Base-by-base conservation (phyloP, 2,113 vertebrate species). In the Australoheros scitulus region DNA sequence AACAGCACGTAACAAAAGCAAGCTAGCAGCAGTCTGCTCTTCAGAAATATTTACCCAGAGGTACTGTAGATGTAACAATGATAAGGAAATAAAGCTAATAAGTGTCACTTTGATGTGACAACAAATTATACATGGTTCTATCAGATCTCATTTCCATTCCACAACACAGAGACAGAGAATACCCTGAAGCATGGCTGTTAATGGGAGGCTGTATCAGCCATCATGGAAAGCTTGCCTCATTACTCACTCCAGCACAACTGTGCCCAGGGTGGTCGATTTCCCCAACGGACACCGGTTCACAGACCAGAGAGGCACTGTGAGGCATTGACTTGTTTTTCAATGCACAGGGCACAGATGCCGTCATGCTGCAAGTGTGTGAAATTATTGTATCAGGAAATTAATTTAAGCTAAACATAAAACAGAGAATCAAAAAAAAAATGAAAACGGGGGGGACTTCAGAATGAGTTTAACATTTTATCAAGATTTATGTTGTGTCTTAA, bases 31-130 rank as follows among this genome's bases (percentile, higher is more conserved):
- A 81, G 83, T 55, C 72, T 78, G 34, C 59, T 77, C 79, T 2
- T 43, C 84, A 77, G 78, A 83, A 89, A 85, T 88, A 88, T 95
- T 90, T 89, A 93, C 90, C 93, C 92, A 92, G 92, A 91, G 93
- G 89, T 93, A 91, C 90, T 77, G 83, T 77, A 83, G 91, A 92
- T 91, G 92, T 91, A 88, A 81, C 89, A 86, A 50, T 89, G 91
- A 94, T 91, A 89, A 90, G 86, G 90, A 93, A 94, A 94, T 94
- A 93, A 93, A 94, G 91, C 91, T 93, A 94, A 93, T 94, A 94
- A 94, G 92, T 92, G 92, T 94, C 91, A 88, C 93, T 95, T 94
- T 95, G 93, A 95, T 95, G 92, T 93, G 89, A 92, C 91, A 94
- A 94, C 93, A 94, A 93, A 93, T 94, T 93, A 91, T 93, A 95